Percentiles rank a stretch among this genome's conserved stretches.
Conservation (phyloP, 2,797 vertebrate species). For the Sebastes hubbsi region DNA sequence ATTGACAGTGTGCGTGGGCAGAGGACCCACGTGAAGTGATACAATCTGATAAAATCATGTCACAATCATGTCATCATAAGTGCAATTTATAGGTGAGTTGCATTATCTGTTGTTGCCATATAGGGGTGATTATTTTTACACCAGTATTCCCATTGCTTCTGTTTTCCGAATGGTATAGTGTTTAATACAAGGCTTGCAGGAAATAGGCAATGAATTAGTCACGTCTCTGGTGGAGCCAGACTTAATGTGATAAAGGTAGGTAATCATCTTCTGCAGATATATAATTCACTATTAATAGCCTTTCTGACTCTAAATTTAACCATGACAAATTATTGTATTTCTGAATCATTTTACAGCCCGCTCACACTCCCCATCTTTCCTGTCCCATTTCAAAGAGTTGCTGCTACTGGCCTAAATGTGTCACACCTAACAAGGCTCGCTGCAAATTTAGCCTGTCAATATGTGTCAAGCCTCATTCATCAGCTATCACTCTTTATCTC, state of each 20-base stretch:
- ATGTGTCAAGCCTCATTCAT: slow-evolving; percentile 81
- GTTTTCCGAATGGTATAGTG: slow-evolving; percentile 43
- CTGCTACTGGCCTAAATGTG: slow-evolving; percentile 79
- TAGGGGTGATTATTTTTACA: slow-evolving; percentile 18
- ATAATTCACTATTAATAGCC: slow-evolving; percentile 80
- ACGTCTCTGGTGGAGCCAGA: slow-evolving; percentile 61
- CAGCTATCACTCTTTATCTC: slow-evolving; percentile 75
- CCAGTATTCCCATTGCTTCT: slow-evolving; percentile 13
- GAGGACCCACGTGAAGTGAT: slow-evolving; percentile 18
- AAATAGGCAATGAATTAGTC: slow-evolving; percentile 64
- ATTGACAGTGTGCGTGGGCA: slow-evolving; percentile 27
- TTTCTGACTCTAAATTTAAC: slow-evolving; percentile 75
- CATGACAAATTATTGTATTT: slow-evolving; percentile 80
- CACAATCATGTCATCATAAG: slow-evolving; percentile 19
- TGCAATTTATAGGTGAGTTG: slow-evolving; percentile 20
- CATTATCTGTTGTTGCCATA: slow-evolving; percentile 5
- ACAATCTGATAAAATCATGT: slow-evolving; percentile 39
- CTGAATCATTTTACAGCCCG: slow-evolving; percentile 64
- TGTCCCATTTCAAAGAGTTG: slow-evolving; percentile 65
- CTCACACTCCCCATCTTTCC: slow-evolving; percentile 43
- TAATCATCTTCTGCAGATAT: slow-evolving; percentile 78
- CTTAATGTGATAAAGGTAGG: slow-evolving; percentile 73
- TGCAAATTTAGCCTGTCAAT: slow-evolving; percentile 83
- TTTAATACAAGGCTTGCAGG: slow-evolving; percentile 40
- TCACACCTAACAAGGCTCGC: slow-evolving; percentile 80